These are phyloP conservation scores for Apamea anceps DNA, from an alignment of 2,888 invertebrate species.

Conservation along the genomic window DNA sequence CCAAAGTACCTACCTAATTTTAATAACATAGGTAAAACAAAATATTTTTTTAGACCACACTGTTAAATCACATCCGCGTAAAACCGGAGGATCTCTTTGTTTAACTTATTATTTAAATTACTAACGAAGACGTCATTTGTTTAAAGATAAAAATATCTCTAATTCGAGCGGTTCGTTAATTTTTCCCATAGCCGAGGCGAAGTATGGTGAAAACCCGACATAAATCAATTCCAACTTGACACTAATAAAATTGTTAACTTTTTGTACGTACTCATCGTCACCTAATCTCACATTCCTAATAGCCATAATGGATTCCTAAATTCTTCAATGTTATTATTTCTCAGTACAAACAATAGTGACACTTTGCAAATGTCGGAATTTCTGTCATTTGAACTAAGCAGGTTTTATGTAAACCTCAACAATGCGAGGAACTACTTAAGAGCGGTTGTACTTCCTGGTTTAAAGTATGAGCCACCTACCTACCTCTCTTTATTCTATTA, in stretches of 20 bases:
- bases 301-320: conserved; percentile 53
- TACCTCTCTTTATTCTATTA: conserved; percentile 18
- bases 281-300: conserved; percentile 43
- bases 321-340: conserved; percentile 45
- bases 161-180: conserved; percentile 32
- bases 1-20: not conserved
- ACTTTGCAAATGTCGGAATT: conserved; percentile 30
- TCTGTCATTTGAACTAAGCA: conserved; percentile 26
- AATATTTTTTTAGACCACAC: conserved; percentile 1
- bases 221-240: conserved; percentile 52
- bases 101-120: conserved; percentile 49
- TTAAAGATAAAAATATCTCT: conserved; percentile 37
- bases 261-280: conserved; percentile 35
- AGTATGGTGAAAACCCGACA: conserved; percentile 48
- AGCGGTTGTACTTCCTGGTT: conserved; percentile 51
- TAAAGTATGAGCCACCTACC: conserved; percentile 18
- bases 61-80: conserved; percentile 50
- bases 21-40: not conserved
- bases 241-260: conserved; percentile 57
- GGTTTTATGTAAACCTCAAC: conserved; percentile 40
- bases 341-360: conserved; percentile 36
- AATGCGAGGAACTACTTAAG: conserved; percentile 41
- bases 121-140: conserved; percentile 40
- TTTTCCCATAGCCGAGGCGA: conserved; percentile 36
- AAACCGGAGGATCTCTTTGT: conserved; percentile 47